A percentile compares a stretch with the other conserved stretches of the same genome.
Evolutionary conservation across 2,797 vertebrate species (phyloP).

Genomic region (Neosilurus hyrtlii): DNA sequence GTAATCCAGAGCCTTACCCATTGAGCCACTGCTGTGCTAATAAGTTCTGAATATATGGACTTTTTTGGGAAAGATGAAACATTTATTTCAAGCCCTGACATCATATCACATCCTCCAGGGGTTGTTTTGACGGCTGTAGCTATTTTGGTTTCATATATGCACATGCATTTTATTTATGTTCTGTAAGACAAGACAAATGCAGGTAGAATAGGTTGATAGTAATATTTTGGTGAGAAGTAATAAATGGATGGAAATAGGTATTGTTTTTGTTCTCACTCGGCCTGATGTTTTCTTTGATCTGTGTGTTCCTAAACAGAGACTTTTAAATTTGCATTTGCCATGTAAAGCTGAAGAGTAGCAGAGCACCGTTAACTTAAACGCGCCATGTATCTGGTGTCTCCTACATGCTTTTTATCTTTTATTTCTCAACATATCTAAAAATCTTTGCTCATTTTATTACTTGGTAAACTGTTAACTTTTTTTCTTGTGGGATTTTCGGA

Average conservation of each 20-base stretch:
- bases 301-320: background rate
- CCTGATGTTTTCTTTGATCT: too few relatives aligned
- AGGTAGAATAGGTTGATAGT: background rate
- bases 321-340: background rate
- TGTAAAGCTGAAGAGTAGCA: too few relatives aligned
- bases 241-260: background rate
- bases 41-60: too few relatives aligned
- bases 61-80: too few relatives aligned
- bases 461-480: slow-evolving; percentile 4
- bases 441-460: background rate
- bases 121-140: background rate
- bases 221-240: background rate
- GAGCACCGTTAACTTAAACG: background rate
- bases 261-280: background rate
- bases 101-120: background rate
- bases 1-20: too few relatives aligned
- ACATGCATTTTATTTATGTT: background rate
- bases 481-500: background rate
- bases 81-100: too few relatives aligned
- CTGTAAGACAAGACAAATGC: background rate
- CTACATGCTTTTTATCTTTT: background rate
- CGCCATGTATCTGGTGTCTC: background rate
- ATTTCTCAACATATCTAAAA: background rate
- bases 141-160: background rate
- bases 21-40: too few relatives aligned